Evolutionary conservation across 1,140 invertebrate genomes (phyloP).

Genomic region (Megalonaias nervosa): DNA sequence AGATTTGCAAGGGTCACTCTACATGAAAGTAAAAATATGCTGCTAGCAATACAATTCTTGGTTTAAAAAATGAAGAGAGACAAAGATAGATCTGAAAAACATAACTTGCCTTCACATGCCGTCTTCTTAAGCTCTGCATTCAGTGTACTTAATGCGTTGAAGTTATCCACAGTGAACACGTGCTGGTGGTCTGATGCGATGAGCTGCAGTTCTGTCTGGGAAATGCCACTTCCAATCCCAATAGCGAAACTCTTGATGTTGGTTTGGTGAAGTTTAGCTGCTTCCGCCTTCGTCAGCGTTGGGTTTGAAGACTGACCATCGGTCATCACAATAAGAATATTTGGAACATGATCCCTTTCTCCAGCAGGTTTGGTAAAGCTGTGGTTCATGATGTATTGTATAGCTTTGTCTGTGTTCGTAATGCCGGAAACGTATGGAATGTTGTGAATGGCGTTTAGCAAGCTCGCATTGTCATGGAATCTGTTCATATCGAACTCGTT

Average conservation of each 20-base stretch:
- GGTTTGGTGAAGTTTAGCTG: slow-evolving; percentile 12
- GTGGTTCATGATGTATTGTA: slow-evolving; percentile 14
- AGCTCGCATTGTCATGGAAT: slow-evolving; percentile 30
- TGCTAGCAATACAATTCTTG: no score
- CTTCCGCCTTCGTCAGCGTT: slow-evolving; percentile 10
- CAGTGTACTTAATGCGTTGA: slow-evolving; percentile 13
- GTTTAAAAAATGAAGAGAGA: no score
- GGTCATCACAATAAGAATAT: slow-evolving; percentile 40
- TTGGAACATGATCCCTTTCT: slow-evolving; percentile 18
- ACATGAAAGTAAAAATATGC: no score
- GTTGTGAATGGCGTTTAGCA: slow-evolving; percentile 46
- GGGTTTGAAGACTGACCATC: slow-evolving; percentile 34
- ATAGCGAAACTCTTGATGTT: slow-evolving; percentile 33
- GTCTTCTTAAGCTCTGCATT: slow-evolving; percentile 7
- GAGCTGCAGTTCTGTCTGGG: slow-evolving; percentile 20
- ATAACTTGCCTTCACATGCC: slow-evolving; percentile 16
- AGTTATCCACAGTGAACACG: slow-evolving; percentile 32
- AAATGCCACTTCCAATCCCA: slow-evolving; percentile 30
- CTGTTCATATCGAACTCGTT: slow-evolving; percentile 57
- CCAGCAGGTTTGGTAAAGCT: slow-evolving; percentile 29
- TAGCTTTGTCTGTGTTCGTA: slow-evolving; percentile 20
- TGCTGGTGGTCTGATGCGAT: slow-evolving; percentile 29
- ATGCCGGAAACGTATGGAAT: slow-evolving; percentile 33
- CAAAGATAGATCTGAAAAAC: no score
- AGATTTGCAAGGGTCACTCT: no score